Percentiles rank a stretch among this genome's conserved stretches.
phyloP scores from a whole-genome alignment of 2,888 invertebrate genomes.

The Acronicta alni region DNA sequence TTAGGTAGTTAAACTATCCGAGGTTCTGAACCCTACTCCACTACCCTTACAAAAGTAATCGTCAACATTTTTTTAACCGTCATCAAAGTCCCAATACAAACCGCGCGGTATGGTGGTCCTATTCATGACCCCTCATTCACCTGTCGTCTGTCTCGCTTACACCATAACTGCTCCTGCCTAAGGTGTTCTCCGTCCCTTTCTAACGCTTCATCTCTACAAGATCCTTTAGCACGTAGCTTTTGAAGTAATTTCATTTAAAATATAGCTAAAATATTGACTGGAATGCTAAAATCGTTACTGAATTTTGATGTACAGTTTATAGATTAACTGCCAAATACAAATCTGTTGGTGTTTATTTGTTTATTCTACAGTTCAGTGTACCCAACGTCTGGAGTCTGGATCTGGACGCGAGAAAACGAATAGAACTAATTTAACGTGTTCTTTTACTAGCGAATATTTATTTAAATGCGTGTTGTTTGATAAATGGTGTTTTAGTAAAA shows the following conservation, averaged over 20 bases:
- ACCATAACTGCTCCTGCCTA: slow-evolving; percentile 44
- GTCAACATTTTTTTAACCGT: slow-evolving; percentile 18
- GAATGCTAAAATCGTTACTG: neutral
- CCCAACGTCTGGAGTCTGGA: neutral
- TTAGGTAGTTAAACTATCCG: too few relatives aligned
- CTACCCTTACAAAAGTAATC: too few relatives aligned
- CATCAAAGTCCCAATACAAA: slow-evolving; percentile 8
- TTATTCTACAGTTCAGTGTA: neutral
- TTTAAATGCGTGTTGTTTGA: too few relatives aligned
- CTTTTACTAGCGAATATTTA: too few relatives aligned
- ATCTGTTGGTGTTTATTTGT: neutral
- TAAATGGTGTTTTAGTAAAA: too few relatives aligned
- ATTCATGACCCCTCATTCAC: slow-evolving; percentile 84
- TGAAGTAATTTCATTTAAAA: slow-evolving; percentile 32
- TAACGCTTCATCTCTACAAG: slow-evolving; percentile 71
- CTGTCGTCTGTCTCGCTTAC: slow-evolving; percentile 71
- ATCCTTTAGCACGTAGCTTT: slow-evolving; percentile 56
- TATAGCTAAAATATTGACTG: slow-evolving; percentile 3
- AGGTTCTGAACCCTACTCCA: too few relatives aligned
- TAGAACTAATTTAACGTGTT: neutral
- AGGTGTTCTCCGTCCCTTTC: slow-evolving; percentile 58
- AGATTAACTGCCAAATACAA: neutral
- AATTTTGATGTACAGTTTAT: neutral
- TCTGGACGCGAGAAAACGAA: neutral
- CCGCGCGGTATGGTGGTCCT: slow-evolving; percentile 58